Conservation (phyloP, 2,888 invertebrate genomes). For the Acleris laterana region DNA sequence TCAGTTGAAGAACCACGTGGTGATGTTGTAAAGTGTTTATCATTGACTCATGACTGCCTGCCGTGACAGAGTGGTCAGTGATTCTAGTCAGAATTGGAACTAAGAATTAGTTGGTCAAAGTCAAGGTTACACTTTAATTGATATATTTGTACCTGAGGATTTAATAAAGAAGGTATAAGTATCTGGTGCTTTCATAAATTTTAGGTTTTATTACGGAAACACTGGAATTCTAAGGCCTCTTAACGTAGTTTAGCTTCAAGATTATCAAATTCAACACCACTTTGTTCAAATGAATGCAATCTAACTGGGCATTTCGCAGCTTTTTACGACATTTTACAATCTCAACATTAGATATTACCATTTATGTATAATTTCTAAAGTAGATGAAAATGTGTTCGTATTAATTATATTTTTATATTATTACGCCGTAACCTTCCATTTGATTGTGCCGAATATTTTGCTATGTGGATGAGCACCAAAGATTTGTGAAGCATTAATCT, state of each 20-base stretch:
- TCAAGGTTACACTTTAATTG: slow-evolving; percentile 28
- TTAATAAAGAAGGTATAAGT: slow-evolving; percentile 18
- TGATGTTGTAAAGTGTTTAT: slow-evolving; percentile 59
- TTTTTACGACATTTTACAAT: slow-evolving; percentile 77
- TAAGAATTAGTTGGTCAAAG: slow-evolving; percentile 52
- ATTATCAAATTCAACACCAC: slow-evolving; percentile 37
- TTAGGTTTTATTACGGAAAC: slow-evolving; percentile 16
- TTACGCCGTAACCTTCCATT: slow-evolving; percentile 67
- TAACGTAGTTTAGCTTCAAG: slow-evolving; percentile 10
- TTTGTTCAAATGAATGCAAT: slow-evolving; percentile 60
- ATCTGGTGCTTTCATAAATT: slow-evolving; percentile 34
- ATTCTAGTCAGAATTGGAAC: slow-evolving; percentile 82
- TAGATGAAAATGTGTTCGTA: slow-evolving; percentile 78
- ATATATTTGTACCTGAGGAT: slow-evolving; percentile 22
- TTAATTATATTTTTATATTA: slow-evolving; percentile 64
- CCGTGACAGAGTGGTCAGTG: slow-evolving; percentile 58
- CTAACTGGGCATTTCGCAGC: slow-evolving; percentile 78
- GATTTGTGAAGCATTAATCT: slow-evolving; percentile 79
- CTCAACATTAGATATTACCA: slow-evolving; percentile 78
- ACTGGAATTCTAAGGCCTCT: slow-evolving; percentile 14
- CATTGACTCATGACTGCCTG: slow-evolving; percentile 57
- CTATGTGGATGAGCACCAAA: slow-evolving; percentile 83
- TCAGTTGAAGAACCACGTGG: slow-evolving; percentile 68
- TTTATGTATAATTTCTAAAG: slow-evolving; percentile 65
- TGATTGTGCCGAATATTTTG: slow-evolving; percentile 75